Evolutionary conservation across 2,797 vertebrate species (phyloP), one percentile per base, ranked within the genome.

Genomic region (Hephaestus fuliginosus): DNA sequence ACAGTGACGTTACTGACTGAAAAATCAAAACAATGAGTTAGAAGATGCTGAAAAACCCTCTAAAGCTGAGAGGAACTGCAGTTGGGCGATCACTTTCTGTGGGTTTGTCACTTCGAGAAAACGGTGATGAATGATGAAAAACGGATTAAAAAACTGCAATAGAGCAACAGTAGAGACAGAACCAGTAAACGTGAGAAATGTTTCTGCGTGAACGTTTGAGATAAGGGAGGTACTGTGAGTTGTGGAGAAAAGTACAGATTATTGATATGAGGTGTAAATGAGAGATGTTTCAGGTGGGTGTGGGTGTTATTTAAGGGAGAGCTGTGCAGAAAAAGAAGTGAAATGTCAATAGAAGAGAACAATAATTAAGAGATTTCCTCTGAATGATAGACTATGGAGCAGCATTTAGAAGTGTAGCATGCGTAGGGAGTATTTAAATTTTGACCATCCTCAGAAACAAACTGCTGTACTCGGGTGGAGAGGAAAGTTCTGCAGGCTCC

Each of bases 401-500:
- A 52, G 39, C 20, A 71, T 28, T 68, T 22, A 55, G 17, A 3
- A 66, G 25, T 15, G 49, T 53, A 43, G 30, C 51, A 74, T 43
- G 15, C n/a, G 33, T 3, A 46, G 17, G 9, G 7, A 71, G 33
- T 52, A n/a, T 14, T 77, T 44, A 10, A 28, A 67, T 70, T 13
- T 43, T 53, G 25, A 74, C 70, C 58, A 68, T 73, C 48, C n/a
- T 3, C 6, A 49, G 61, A 53, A 67, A 70, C n/a, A 73, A 73
- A 56, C 58, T 53, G 12, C 43, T 55, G 51, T 82, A 74, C 51
- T 17, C 48, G 57, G 69, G 62, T 48, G 30, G 41, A 70, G 74
- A 63, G 71, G 56, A 81, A 67, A 41, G 44, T 33, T 78, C 46
- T 78, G 14, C 44, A 57, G 52, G 51, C 65, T 70, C 51, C 39